phyloP scores from a whole-genome alignment of 2,888 invertebrate species.

The Limnephilus auricula region DNA sequence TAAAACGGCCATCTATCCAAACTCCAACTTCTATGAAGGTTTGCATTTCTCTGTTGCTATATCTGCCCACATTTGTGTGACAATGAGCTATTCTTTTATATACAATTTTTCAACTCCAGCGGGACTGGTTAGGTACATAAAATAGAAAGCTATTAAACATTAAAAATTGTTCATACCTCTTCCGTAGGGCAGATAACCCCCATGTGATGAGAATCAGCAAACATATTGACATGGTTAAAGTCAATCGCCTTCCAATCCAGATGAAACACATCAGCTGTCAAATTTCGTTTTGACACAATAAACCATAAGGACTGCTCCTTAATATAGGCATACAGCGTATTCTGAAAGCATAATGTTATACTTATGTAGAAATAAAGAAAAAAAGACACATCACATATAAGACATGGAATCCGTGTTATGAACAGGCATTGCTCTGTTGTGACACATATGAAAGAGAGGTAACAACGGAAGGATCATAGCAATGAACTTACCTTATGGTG shows the following conservation, averaged over 20 bases:
- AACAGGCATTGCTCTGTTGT: not conserved
- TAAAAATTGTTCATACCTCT: slow-evolving; percentile 78
- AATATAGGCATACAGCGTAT: slow-evolving; percentile 37
- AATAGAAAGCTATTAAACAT: not conserved
- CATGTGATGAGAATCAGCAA: slow-evolving; percentile 88
- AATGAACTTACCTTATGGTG: slow-evolving; percentile 84
- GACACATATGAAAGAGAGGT: not conserved
- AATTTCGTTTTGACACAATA: slow-evolving; percentile 50
- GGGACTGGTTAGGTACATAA: not conserved
- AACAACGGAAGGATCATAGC: not conserved
- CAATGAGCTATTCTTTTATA: too few species aligned
- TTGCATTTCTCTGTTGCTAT: too few species aligned
- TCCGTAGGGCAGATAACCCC: slow-evolving; percentile 88
- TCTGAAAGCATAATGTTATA: slow-evolving; percentile 52
- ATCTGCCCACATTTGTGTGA: too few species aligned
- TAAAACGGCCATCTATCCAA: too few species aligned
- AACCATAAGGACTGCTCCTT: slow-evolving; percentile 30
- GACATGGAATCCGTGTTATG: not conserved
- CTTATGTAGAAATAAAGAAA: not conserved
- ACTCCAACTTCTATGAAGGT: too few species aligned
- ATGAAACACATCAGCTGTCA: slow-evolving; percentile 56
- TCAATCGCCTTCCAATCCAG: slow-evolving; percentile 42
- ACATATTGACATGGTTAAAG: slow-evolving; percentile 69
- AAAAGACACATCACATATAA: too few species aligned
- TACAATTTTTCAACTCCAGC: too few species aligned